Conservation (phyloP, 2,888 invertebrate species). For the Caenorhabditis sp. region DNA sequence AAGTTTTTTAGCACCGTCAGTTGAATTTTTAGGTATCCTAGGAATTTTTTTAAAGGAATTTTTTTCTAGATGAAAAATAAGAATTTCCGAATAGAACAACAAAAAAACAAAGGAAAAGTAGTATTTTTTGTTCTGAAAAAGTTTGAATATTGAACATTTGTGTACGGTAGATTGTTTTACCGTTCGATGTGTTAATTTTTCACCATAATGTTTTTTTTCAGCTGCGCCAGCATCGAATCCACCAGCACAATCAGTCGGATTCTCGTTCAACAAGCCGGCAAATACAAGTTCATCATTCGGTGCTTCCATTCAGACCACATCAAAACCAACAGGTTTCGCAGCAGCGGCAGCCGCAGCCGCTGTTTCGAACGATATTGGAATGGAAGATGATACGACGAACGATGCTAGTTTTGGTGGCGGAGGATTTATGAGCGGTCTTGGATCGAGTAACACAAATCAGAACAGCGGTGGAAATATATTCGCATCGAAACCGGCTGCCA, state of each 20-base stretch:
- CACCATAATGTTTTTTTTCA: neutral
- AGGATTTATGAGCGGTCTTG: slow-evolving; percentile 38
- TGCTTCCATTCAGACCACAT: slow-evolving; percentile 4
- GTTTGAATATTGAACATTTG: too few relatives aligned
- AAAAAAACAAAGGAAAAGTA: too few relatives aligned
- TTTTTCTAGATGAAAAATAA: too few relatives aligned
- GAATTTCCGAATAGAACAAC: too few relatives aligned
- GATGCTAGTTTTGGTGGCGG: slow-evolving; percentile 7
- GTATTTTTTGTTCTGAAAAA: too few relatives aligned
- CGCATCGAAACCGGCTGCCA: slow-evolving; percentile 16
- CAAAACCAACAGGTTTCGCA: slow-evolving; percentile 11
- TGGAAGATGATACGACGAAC: slow-evolving; percentile 38
- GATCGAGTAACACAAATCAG: neutral
- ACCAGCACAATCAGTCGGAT: slow-evolving; percentile 17
- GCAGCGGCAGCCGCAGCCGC: slow-evolving; percentile 8
- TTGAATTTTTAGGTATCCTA: too few relatives aligned
- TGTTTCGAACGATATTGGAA: slow-evolving; percentile 27
- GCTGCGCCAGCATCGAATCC: neutral
- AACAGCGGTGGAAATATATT: neutral
- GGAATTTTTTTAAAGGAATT: too few relatives aligned
- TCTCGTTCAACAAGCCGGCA: slow-evolving; percentile 27
- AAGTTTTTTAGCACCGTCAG: too few relatives aligned
- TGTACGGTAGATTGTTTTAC: too few relatives aligned
- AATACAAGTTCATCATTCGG: slow-evolving; percentile 10
- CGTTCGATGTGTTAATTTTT: too few relatives aligned